These are phyloP conservation scores for Elephantulus edwardii DNA, from an alignment of 2,113 vertebrate genomes.

Conservation along the genomic window DNA sequence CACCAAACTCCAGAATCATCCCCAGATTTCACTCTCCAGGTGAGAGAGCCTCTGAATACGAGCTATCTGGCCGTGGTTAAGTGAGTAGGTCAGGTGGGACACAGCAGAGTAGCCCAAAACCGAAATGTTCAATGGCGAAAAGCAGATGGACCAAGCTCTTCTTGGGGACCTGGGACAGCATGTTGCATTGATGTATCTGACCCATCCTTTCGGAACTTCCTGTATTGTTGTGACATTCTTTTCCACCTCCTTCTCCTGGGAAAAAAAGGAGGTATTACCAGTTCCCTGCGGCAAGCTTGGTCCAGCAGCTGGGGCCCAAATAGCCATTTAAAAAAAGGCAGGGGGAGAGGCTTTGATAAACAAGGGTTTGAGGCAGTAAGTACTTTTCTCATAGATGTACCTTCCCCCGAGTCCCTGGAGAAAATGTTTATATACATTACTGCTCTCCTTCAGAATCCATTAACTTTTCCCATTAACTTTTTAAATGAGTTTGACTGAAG, in stretches of 20 bases:
- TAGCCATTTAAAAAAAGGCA: neutral
- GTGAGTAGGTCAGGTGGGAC: neutral
- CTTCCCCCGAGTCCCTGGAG: neutral
- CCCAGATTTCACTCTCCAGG: neutral
- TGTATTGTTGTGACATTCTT: rapidly evolving
- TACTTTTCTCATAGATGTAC: neutral
- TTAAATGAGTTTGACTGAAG: constrained; percentile 58
- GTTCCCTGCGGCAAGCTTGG: neutral
- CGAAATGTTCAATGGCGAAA: neutral
- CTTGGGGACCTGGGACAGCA: neutral
- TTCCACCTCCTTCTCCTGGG: neutral
- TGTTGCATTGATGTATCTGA: neutral
- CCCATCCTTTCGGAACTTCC: neutral
- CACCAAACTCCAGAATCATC: neutral
- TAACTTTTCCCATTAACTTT: constrained; percentile 73
- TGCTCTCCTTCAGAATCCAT: constrained; percentile 63
- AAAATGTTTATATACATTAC: constrained; percentile 26
- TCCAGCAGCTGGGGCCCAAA: neutral
- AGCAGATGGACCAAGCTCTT: neutral
- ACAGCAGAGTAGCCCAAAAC: neutral
- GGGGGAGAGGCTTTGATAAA: neutral
- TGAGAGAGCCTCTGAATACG: neutral
- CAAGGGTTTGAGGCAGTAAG: neutral
- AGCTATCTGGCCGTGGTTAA: neutral
- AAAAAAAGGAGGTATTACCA: neutral